A percentile compares a stretch with the other conserved stretches of the same genome.
Evolutionary conservation across 2,113 vertebrate species (phyloP).

Genomic region (Coptodon rendalli): DNA sequence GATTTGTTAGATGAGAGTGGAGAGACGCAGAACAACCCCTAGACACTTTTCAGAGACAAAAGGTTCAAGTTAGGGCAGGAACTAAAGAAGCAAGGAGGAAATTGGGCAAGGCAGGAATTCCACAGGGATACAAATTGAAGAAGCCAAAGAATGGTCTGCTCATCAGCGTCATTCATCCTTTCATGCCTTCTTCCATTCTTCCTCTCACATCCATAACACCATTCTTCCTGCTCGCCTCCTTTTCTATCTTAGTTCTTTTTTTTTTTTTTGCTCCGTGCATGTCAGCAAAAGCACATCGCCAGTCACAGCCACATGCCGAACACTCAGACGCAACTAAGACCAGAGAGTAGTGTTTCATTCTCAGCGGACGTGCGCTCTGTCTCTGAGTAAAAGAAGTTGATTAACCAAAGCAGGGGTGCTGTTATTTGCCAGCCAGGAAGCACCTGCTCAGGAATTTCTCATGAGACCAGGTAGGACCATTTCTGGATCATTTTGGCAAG

Average conservation of each 20-base stretch:
- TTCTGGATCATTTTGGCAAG: neutral
- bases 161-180: slow-evolving; percentile 2
- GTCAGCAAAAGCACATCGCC: slow-evolving; percentile 50
- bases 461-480: slow-evolving; percentile 45
- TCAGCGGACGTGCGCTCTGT: neutral
- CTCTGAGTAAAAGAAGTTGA: slow-evolving; percentile 26
- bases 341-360: neutral
- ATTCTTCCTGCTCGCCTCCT: neutral
- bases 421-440: neutral
- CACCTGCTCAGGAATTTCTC: slow-evolving; percentile 28
- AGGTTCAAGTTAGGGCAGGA: slow-evolving; percentile 43
- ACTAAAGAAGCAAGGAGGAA: neutral
- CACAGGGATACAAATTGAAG: slow-evolving; percentile 6
- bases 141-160: slow-evolving; percentile 20
- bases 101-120: neutral
- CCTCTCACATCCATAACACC: neutral
- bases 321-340: neutral
- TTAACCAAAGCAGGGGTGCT: neutral
- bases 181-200: neutral
- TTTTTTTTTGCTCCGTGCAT: slow-evolving; percentile 1
- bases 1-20: neutral
- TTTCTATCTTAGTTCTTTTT: neutral
- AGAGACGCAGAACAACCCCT: neutral
- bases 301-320: slow-evolving; percentile 6
- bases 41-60: slow-evolving; percentile 40